Evolutionary conservation across 2,888 invertebrate genomes (phyloP).

Genomic region (Calameuta pallipes): DNA sequence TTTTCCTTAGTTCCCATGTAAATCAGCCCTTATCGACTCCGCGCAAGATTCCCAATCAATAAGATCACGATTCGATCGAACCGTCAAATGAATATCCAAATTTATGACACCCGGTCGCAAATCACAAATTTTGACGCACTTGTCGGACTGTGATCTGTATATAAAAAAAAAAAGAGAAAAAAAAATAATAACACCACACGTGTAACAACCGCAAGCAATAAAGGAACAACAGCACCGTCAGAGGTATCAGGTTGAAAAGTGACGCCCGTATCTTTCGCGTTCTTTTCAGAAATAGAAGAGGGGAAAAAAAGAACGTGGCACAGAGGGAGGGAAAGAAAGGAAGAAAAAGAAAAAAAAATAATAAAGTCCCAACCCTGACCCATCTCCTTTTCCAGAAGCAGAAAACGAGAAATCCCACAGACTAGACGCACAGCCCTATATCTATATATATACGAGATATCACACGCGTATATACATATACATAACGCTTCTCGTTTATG

Average conservation of each 20-base stretch:
- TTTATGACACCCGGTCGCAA: not conserved
- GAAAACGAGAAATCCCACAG: not conserved
- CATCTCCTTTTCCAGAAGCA: not conserved
- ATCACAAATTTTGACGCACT: not conserved
- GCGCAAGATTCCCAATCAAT: not conserved
- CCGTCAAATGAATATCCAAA: not conserved
- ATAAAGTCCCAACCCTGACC: not conserved
- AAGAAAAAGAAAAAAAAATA: not conserved
- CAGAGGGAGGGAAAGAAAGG: not conserved
- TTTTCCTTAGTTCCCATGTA: not conserved
- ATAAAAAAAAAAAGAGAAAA: not conserved
- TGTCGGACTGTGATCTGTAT: not conserved
- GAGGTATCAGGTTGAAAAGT: not conserved
- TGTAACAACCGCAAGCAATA: not conserved
- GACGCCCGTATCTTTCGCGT: slow-evolving; percentile 1
- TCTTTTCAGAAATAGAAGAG: slow-evolving; percentile 6
- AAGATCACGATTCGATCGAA: not conserved
- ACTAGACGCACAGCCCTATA: not conserved
- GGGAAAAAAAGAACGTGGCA: not conserved
- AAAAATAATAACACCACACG: not conserved
- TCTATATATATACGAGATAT: not conserved
- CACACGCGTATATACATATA: not conserved
- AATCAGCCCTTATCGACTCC: not conserved
- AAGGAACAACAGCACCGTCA: not conserved
- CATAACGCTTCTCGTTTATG: not conserved